phyloP scores from a whole-genome alignment of 2,113 vertebrate genomes.

The Sander vitreus region DNA sequence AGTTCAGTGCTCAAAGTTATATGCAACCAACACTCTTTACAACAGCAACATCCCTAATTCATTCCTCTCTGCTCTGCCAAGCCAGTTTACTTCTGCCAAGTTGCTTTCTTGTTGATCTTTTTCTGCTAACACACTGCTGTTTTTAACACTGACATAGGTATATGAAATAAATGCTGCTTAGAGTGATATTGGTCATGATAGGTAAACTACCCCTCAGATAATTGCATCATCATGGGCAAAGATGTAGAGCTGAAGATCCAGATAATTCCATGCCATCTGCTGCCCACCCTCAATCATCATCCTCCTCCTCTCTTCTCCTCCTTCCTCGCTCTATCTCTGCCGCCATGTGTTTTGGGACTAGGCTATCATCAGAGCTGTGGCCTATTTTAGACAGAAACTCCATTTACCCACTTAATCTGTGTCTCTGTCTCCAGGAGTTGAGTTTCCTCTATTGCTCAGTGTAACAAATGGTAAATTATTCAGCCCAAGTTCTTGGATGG shows the following conservation, averaged over 20 bases:
- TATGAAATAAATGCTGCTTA: constrained; percentile 8
- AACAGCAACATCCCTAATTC: not conserved
- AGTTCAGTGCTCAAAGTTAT: not conserved
- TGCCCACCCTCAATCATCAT: constrained; percentile 55
- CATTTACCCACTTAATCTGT: constrained; percentile 71
- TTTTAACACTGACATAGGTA: not conserved
- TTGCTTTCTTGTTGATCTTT: constrained; percentile 4
- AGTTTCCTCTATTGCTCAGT: constrained; percentile 38
- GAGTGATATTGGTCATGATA: not conserved
- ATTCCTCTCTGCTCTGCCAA: not conserved
- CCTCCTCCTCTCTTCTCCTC: constrained; percentile 30
- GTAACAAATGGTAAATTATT: not conserved
- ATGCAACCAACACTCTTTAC: not conserved
- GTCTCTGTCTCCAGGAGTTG: constrained; percentile 38
- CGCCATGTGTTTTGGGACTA: constrained; percentile 73
- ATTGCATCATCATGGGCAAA: constrained; percentile 46
- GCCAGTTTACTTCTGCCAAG: constrained; percentile 5
- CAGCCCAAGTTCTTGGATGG: not conserved
- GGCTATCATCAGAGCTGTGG: constrained; percentile 62
- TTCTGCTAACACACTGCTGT: not conserved
- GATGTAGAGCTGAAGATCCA: constrained; percentile 58
- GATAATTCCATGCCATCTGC: constrained; percentile 74
- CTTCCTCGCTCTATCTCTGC: constrained; percentile 50
- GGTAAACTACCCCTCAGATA: constrained; percentile 31
- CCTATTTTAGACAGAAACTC: constrained; percentile 75